Conservation (phyloP, 2,113 vertebrate genomes). For the Elachura formosa region DNA sequence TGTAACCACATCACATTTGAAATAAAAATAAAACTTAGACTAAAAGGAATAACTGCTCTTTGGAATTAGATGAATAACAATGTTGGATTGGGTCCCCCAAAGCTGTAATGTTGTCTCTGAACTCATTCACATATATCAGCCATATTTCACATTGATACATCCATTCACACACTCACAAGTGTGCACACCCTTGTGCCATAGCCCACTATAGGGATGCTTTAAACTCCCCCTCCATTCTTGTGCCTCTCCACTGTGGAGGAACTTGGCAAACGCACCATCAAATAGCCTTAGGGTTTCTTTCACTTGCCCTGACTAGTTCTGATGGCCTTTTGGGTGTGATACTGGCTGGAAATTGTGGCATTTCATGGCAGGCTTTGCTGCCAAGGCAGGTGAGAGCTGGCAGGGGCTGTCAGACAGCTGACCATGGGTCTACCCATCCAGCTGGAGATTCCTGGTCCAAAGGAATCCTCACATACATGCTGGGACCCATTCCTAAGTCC, state of each 20-base stretch:
- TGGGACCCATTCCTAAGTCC: background rate
- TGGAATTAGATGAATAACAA: constrained; percentile 69
- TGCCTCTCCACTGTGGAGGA: background rate
- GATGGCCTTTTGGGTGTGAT: background rate
- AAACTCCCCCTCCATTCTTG: background rate
- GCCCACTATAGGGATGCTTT: background rate
- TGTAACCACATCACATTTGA: constrained; percentile 67
- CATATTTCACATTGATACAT: background rate
- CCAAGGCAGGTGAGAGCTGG: background rate
- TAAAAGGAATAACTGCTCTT: constrained; percentile 62
- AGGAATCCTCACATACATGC: background rate
- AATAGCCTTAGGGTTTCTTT: background rate
- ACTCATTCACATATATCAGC: background rate
- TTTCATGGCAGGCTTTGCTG: background rate
- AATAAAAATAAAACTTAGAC: constrained; percentile 68
- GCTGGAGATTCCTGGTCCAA: background rate
- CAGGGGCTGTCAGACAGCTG: background rate
- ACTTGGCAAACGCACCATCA: background rate
- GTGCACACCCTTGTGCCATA: background rate
- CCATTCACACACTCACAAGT: too few species aligned
- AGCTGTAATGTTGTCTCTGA: constrained; percentile 26
- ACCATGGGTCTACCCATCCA: background rate
- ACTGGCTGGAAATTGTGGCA: constrained; percentile 15
- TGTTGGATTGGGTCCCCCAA: constrained; percentile 30
- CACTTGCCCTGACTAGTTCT: background rate